Percentiles rank a stretch among this genome's conserved stretches.
Evolutionary conservation across 2,797 vertebrate genomes (phyloP).

Genomic region (Spinus pinus): DNA sequence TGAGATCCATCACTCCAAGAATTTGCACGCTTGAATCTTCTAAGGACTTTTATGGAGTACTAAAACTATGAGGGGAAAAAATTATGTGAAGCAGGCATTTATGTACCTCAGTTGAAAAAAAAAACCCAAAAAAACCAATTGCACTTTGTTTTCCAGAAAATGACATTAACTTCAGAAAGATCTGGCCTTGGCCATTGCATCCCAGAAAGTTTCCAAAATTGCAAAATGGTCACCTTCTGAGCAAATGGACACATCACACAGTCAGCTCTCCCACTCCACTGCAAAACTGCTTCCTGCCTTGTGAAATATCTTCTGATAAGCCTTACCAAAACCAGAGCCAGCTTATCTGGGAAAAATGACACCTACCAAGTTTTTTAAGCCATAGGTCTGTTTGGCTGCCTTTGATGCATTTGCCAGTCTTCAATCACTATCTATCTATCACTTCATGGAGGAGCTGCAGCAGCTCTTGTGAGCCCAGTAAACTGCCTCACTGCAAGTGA

Average conservation of each 20-base stretch:
- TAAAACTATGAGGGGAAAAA: not conserved
- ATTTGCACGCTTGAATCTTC: not conserved
- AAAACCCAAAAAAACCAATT: not conserved
- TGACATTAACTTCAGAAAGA: not conserved
- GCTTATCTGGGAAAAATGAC: slow-evolving; percentile 54
- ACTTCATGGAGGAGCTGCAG: not conserved
- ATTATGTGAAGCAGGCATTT: not conserved
- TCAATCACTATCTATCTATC: not conserved
- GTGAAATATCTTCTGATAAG: slow-evolving; percentile 7
- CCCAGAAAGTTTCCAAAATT: slow-evolving; percentile 54
- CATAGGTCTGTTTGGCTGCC: not conserved
- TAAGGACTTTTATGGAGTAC: not conserved
- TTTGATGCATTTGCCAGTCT: slow-evolving; percentile 15
- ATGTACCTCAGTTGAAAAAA: rapidly evolving
- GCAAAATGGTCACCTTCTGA: slow-evolving; percentile 29
- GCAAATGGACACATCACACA: not conserved
- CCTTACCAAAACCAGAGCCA: slow-evolving; percentile 33
- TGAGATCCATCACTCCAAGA: not conserved
- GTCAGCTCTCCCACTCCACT: not conserved
- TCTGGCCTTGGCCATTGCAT: not conserved
- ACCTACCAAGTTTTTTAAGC: slow-evolving; percentile 35
- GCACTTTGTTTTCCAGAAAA: not conserved
- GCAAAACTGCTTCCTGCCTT: not conserved
- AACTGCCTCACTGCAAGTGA: not conserved
- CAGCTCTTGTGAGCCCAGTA: not conserved